These are phyloP conservation scores for Steatornis caripensis DNA, from an alignment of 2,113 vertebrate species.

Conservation along the genomic window DNA sequence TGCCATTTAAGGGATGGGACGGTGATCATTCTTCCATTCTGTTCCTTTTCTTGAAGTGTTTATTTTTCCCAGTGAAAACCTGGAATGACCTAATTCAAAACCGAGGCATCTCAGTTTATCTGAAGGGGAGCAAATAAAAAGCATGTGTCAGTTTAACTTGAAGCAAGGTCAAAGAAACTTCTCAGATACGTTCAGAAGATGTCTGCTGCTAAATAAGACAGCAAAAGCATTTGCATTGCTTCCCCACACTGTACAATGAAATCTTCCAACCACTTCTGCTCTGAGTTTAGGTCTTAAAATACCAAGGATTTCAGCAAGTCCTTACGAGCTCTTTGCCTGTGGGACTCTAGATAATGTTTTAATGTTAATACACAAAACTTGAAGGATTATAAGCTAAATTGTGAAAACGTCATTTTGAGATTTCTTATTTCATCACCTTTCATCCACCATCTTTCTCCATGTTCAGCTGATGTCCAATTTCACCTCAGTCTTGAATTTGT, in stretches of 20 bases:
- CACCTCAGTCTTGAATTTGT: neutral
- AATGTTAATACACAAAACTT: slow-evolving; percentile 14
- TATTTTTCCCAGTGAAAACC: neutral
- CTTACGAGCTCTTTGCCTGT: neutral
- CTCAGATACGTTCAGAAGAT: neutral
- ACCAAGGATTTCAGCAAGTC: neutral
- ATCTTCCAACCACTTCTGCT: neutral
- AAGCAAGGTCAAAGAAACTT: neutral
- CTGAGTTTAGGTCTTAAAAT: neutral
- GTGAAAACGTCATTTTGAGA: neutral
- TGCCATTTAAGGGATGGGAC: neutral
- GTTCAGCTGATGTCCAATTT: neutral
- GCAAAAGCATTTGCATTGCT: neutral
- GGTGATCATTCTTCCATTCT: neutral
- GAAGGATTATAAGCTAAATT: neutral
- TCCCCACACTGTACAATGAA: neutral
- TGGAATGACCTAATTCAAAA: neutral
- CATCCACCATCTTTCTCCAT: neutral
- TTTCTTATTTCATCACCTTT: neutral
- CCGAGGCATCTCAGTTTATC: neutral
- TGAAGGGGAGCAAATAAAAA: neutral
- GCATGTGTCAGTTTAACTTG: fast-evolving
- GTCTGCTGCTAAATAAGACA: neutral
- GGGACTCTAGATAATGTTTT: neutral
- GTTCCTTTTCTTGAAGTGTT: neutral